Evolutionary conservation across 2,113 vertebrate species (phyloP), one percentile per base, ranked within the genome.

Genomic region (Muscicapa adusta): DNA sequence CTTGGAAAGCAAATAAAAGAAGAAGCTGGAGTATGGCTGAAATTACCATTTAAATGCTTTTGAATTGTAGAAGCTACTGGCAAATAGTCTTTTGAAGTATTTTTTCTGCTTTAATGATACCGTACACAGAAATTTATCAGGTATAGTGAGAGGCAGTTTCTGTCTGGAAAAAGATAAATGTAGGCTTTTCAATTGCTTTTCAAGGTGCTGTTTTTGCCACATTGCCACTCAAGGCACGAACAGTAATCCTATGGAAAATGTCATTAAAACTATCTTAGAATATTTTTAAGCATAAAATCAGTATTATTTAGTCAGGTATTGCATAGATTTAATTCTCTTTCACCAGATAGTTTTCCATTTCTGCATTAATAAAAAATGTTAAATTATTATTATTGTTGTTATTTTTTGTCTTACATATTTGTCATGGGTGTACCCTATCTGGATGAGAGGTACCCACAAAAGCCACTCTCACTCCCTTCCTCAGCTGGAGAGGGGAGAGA

Each of bases 31-130:
- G 9, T 28, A 6, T 67, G 29, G 56, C 51, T 48, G 43, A 83
- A 88, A 73, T 77, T 84, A 57, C 67, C 31, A 53, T 92, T 88
- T 83, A 83, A 94, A 88, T 91, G 57, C 61, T 84, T 94, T 90
- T 60, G 74, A 86, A 71, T 16, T 87, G 40, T 53, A 65, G 76
- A 94, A 81, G 31, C 65, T 74, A 24, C 31, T 75, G 61, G 16
- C 48, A 93, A 70, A 58, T 83, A 73, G 8, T 67, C 40, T 67
- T 93, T 77, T 80, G 40, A 57, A 74, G 11, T 61, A 68, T 91
- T 88, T 88, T 24, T n/a, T 31, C 19, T 43, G 43, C 75, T 91
- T 67, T 74, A 88, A 33, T 3, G 6, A 6, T 74, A 25, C 36
- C 50, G 20, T 38, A 13, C 23, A 20, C 34, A 23, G 1, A 74